A percentile compares a stretch with the other conserved stretches of the same genome.
Conservation (phyloP, 1,140 invertebrate species). For the Drosophila saltans region DNA sequence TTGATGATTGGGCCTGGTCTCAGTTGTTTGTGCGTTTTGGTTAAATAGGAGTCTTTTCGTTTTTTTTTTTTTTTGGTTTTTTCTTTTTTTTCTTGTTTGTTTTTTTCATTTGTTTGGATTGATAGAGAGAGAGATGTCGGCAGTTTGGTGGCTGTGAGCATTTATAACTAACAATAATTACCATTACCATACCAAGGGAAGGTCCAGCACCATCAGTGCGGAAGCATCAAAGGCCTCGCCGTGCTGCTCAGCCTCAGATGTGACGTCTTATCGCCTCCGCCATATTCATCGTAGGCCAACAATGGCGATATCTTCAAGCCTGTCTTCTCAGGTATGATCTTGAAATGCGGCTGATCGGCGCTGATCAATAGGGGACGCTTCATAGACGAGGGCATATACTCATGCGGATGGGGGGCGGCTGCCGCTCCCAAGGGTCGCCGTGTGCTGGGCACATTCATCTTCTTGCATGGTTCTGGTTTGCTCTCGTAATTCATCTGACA, state of each 20-base stretch:
- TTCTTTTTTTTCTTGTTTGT: background rate
- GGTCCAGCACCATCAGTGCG: slow-evolving; percentile 83
- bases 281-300: slow-evolving; percentile 78
- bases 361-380: slow-evolving; percentile 84
- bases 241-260: slow-evolving; percentile 80
- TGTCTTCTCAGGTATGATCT: slow-evolving; percentile 84
- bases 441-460: slow-evolving; percentile 82
- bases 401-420: slow-evolving; percentile 43
- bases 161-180: slow-evolving; percentile 70
- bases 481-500: slow-evolving; percentile 80
- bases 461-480: slow-evolving; percentile 84
- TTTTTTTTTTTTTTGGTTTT: slow-evolving; percentile 9
- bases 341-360: slow-evolving; percentile 83
- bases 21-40: background rate
- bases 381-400: slow-evolving; percentile 84
- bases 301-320: slow-evolving; percentile 84
- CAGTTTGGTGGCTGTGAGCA: slow-evolving; percentile 36
- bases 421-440: slow-evolving; percentile 64
- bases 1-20: slow-evolving; percentile 21
- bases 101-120: slow-evolving; percentile 16
- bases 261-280: slow-evolving; percentile 57
- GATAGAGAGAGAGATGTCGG: slow-evolving; percentile 18
- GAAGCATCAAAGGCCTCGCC: slow-evolving; percentile 79
- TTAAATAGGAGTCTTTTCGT: slow-evolving; percentile 45
- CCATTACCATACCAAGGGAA: slow-evolving; percentile 83